Percentiles rank a stretch among this genome's conserved stretches.
These are phyloP conservation scores for Euwallacea fornicatus DNA, from an alignment of 1,140 invertebrate genomes.

Conservation along the genomic window DNA sequence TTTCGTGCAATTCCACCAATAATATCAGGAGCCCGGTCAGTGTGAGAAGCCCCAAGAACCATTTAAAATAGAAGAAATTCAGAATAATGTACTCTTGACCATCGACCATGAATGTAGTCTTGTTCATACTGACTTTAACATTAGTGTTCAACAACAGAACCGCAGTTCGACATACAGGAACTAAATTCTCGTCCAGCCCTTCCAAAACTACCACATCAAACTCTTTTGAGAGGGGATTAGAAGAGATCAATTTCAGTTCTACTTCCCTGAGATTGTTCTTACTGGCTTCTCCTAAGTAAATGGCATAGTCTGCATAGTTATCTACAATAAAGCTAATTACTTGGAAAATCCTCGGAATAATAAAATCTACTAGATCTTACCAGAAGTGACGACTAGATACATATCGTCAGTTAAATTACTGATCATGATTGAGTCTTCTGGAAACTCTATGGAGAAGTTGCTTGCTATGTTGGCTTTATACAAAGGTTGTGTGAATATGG, in stretches of 20 bases:
- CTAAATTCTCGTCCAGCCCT: slow-evolving; percentile 9
- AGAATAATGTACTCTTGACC: slow-evolving; percentile 27
- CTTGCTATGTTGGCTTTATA: neutral
- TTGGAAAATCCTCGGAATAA: too few relatives aligned
- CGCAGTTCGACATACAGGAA: slow-evolving; percentile 2
- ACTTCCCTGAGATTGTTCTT: neutral
- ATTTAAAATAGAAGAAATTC: slow-evolving; percentile 34
- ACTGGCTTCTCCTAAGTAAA: neutral
- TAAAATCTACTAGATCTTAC: neutral
- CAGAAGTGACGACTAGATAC: slow-evolving; percentile 6
- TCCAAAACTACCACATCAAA: slow-evolving; percentile 27
- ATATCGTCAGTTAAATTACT: neutral
- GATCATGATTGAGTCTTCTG: neutral
- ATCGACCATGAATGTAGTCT: slow-evolving; percentile 19
- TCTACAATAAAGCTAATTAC: neutral
- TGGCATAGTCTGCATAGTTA: slow-evolving; percentile 17
- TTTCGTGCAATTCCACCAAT: slow-evolving; percentile 29
- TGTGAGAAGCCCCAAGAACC: slow-evolving; percentile 27
- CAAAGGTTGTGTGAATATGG: neutral
- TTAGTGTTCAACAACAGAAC: slow-evolving; percentile 14
- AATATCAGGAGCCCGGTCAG: slow-evolving; percentile 27
- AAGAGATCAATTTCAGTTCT: slow-evolving; percentile 8
- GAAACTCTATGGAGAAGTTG: neutral
- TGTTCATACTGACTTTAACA: slow-evolving; percentile 10
- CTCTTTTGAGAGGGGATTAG: slow-evolving; percentile 3